A percentile compares a stretch with the other conserved stretches of the same genome.
phyloP scores from a whole-genome alignment of 1,140 invertebrate species.

The Pseudomyrmex flavicornis region DNA sequence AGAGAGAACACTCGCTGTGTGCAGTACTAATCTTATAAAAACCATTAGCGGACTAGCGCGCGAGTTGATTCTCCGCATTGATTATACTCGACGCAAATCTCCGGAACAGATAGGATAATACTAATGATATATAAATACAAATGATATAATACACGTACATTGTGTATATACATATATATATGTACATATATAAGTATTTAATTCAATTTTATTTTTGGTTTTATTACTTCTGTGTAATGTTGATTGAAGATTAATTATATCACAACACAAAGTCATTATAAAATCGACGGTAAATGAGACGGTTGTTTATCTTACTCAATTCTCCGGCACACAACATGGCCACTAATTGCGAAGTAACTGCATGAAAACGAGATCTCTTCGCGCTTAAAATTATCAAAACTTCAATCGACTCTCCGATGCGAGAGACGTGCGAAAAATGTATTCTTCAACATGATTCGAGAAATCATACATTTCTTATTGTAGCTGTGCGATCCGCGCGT shows the following conservation, averaged over 20 bases:
- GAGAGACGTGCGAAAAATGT: background rate
- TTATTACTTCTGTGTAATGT: slow-evolving; percentile 2
- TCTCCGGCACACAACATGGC: too few species aligned
- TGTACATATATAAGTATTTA: too few species aligned
- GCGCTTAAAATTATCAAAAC: background rate
- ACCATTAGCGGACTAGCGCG: slow-evolving; percentile 7
- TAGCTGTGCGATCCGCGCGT: background rate
- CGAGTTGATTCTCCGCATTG: slow-evolving; percentile 24
- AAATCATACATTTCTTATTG: slow-evolving; percentile 14
- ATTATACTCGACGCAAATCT: slow-evolving; percentile 12
- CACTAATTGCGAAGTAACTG: background rate
- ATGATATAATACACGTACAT: too few species aligned
- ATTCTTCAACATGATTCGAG: background rate
- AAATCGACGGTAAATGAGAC: slow-evolving; percentile 15
- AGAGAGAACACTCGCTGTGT: slow-evolving; percentile 7
- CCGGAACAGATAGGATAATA: slow-evolving; percentile 6
- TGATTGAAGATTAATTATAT: background rate
- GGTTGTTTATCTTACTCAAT: too few species aligned
- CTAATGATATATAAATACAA: background rate
- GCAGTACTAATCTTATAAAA: slow-evolving; percentile 4
- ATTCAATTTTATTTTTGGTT: background rate
- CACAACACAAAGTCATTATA: background rate
- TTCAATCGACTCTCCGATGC: background rate
- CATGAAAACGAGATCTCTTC: background rate
- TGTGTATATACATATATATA: too few species aligned